Evolutionary conservation across 2,113 vertebrate genomes (phyloP).

Genomic region (Synodontis membranacea): DNA sequence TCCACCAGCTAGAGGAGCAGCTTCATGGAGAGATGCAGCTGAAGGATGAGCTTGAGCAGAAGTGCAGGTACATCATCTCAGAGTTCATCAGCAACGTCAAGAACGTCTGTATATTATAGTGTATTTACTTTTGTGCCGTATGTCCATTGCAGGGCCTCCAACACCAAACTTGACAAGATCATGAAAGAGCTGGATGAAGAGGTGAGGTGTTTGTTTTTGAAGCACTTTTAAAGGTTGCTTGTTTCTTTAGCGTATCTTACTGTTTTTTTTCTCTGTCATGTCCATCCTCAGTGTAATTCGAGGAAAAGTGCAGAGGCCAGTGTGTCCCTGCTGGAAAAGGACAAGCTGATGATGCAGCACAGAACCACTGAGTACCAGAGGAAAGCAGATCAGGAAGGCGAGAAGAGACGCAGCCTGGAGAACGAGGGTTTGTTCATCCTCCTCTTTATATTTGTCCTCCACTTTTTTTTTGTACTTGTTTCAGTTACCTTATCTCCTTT

Average conservation of each 20-base stretch:
- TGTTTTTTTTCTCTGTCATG: slow-evolving; percentile 8
- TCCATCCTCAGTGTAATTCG: slow-evolving; percentile 69
- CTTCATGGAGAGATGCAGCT: slow-evolving; percentile 95
- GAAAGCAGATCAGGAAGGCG: slow-evolving; percentile 93
- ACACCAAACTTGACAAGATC: slow-evolving; percentile 92
- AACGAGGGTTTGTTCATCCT: slow-evolving; percentile 84
- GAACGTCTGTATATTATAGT: not conserved
- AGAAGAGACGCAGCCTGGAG: slow-evolving; percentile 92
- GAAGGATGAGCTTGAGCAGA: slow-evolving; percentile 98
- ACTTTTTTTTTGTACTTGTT: not conserved
- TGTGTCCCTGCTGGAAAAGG: slow-evolving; percentile 90
- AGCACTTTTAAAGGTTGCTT: not conserved
- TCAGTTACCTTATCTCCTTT: not conserved
- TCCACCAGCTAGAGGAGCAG: slow-evolving; percentile 94
- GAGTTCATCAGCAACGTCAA: not conserved
- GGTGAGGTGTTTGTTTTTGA: slow-evolving; percentile 67
- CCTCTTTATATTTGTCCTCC: too few relatives aligned
- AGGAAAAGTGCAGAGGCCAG: slow-evolving; percentile 84
- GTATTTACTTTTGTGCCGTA: not conserved
- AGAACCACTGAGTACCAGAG: slow-evolving; percentile 91
- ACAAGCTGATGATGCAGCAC: slow-evolving; percentile 92
- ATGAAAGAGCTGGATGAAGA: slow-evolving; percentile 98
- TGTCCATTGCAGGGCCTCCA: slow-evolving; percentile 79
- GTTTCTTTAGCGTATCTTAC: slow-evolving; percentile 14
- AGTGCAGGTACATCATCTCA: slow-evolving; percentile 81